Evolutionary conservation across 1,140 invertebrate genomes (phyloP).

Genomic region (Drosophila biarmipes): DNA sequence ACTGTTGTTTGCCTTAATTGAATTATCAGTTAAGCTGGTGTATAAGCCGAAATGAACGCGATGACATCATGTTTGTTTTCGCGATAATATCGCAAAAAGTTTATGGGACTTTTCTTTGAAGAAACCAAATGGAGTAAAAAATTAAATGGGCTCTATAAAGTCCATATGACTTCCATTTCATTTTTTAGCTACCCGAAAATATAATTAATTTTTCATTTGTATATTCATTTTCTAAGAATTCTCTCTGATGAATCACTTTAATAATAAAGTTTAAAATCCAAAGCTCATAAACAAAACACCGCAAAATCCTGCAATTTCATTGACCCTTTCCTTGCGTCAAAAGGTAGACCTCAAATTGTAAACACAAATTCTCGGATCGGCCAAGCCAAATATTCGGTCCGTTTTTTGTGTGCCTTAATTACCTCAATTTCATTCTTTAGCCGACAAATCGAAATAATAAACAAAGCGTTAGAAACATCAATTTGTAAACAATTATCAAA

Average conservation of each 20-base stretch:
- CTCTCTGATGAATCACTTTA: not conserved
- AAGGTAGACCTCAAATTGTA: slow-evolving; percentile 15
- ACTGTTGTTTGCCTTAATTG: slow-evolving; percentile 70
- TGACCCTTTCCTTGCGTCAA: slow-evolving; percentile 56
- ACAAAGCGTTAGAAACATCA: slow-evolving; percentile 62
- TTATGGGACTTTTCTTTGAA: slow-evolving; percentile 4
- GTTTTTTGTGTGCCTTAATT: slow-evolving; percentile 56
- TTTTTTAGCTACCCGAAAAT: not conserved
- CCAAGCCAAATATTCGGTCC: slow-evolving; percentile 60
- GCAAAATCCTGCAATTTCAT: slow-evolving; percentile 19
- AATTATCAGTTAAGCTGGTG: slow-evolving; percentile 67
- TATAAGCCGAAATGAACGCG: slow-evolving; percentile 38
- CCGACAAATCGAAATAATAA: slow-evolving; percentile 64
- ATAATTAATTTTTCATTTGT: not conserved
- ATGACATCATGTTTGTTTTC: slow-evolving; percentile 63
- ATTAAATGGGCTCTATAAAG: not conserved
- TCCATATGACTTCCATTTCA: not conserved
- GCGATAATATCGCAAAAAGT: slow-evolving; percentile 29
- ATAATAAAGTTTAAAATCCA: not conserved
- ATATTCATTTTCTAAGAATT: not conserved
- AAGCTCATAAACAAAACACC: not conserved
- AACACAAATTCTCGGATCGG: slow-evolving; percentile 22
- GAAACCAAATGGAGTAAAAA: not conserved
- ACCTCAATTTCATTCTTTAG: slow-evolving; percentile 60
- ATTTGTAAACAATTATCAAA: slow-evolving; percentile 69